Base-by-base conservation (phyloP, 35 echinoderm and acorn worm genomes). In the Anneissia japonica region DNA sequence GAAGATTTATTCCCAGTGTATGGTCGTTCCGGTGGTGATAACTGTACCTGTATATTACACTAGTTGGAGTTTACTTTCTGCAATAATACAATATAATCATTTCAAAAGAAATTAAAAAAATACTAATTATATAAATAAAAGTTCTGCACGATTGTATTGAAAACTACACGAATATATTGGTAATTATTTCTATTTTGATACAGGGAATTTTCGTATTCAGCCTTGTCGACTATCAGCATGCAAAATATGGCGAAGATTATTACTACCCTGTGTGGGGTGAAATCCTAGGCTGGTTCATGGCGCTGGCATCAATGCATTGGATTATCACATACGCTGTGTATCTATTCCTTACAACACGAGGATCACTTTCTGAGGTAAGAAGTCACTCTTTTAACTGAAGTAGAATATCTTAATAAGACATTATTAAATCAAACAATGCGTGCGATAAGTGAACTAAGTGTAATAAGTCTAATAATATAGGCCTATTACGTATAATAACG, bases 121-220 rank as follows among this genome's bases (percentile, higher is more conserved):
- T n/a, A n/a, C n/a, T n/a, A n/a, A n/a, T n/a, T n/a, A n/a, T n/a
- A n/a, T n/a, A n/a, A n/a, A 16, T 77, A 19, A 16, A 16, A 31
- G 12, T 77, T 77, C 12, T 16, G 12, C 75, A 31, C 9, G 10
- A 19, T 33, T 16, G 32, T 16, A 31, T 77, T 77, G 12, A 12
- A 77, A 77, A 31, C 9, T 16, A 28, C 75, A 19, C 13, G 26
- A 17, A 77, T 78, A 32, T 38, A 86, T 86, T 11, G 36, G 75
- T 35, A 37, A 36, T 23, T 79, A 46, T 85, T 35, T 32, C 46
- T 79, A 0, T 87, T 30, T 79, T 75, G 10, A 0, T 77, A 31
- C 19, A 90, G 88, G 88, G 81, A 74, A 90, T 90, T 11, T 90
- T 90, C 34, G 21, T 90, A 3, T 90, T 90, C 46, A 81, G 88